phyloP scores from a whole-genome alignment of 2,113 vertebrate genomes.

The Sinocyclocheilus grahami region DNA sequence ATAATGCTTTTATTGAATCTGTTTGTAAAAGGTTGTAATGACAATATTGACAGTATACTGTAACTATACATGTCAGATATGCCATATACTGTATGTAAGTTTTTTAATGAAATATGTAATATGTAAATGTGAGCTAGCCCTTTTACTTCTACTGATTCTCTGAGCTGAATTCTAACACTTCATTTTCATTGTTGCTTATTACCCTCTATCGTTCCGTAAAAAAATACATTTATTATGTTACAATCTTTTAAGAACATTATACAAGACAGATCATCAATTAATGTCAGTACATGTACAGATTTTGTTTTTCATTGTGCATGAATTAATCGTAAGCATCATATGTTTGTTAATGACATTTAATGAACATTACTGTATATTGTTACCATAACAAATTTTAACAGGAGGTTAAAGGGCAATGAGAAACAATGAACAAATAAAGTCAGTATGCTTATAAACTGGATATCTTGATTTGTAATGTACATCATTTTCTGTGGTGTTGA shows the following conservation, averaged over 20 bases:
- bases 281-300: not conserved
- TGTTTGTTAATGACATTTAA: not conserved
- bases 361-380: not conserved
- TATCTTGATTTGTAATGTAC: not conserved
- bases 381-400: not conserved
- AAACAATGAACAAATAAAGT: not conserved
- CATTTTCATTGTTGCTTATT: slow-evolving; percentile 23
- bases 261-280: not conserved
- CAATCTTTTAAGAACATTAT: not conserved
- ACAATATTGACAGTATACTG: not conserved
- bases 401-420: not conserved
- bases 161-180: slow-evolving; percentile 40
- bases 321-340: no score
- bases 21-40: slow-evolving; percentile 1
- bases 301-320: no score
- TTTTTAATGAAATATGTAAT: not conserved
- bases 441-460: not conserved
- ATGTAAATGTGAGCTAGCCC: slow-evolving; percentile 71
- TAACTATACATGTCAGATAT: not conserved
- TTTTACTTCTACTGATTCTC: slow-evolving; percentile 73
- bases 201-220: not conserved
- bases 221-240: not conserved
- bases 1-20: not conserved
- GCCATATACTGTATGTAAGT: not conserved
- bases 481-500: not conserved